Evolutionary conservation across 2,113 vertebrate genomes (phyloP).

Genomic region (Gavia stellata): DNA sequence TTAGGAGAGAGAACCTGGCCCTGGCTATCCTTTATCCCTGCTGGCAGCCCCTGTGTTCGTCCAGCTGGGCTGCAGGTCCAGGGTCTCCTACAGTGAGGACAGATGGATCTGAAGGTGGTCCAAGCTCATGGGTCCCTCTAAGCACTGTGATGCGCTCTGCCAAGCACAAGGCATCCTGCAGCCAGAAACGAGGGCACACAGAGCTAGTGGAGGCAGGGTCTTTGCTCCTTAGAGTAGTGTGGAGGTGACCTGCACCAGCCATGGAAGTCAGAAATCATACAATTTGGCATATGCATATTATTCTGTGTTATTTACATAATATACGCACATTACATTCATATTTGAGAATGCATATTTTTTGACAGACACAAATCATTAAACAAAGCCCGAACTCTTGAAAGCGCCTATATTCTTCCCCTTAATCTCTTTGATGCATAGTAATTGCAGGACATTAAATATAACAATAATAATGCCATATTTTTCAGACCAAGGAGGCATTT

Average conservation of each 20-base stretch:
- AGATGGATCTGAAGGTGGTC: not conserved
- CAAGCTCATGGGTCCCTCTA: not conserved
- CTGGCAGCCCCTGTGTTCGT: rapidly evolving
- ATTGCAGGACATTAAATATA: not conserved
- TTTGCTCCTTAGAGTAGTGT: not conserved
- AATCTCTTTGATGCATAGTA: not conserved
- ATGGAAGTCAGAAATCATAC: not conserved
- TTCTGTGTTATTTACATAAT: not conserved
- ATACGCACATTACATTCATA: not conserved
- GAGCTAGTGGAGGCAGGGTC: not conserved
- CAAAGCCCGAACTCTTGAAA: not conserved
- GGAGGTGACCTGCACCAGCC: not conserved
- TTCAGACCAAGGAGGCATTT: not conserved
- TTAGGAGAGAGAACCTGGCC: not conserved
- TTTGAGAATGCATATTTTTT: not conserved
- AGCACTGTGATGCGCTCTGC: not conserved
- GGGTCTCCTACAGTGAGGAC: not conserved
- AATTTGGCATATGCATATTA: not conserved
- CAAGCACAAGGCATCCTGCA: not conserved
- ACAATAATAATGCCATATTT: not conserved
- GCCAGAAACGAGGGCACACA: not conserved
- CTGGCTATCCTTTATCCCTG: not conserved
- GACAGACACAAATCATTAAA: not conserved
- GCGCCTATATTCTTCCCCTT: not conserved
- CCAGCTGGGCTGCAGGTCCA: not conserved